Evolutionary conservation across 2,888 invertebrate genomes (phyloP).

Genomic region (Acrobasis repandana): DNA sequence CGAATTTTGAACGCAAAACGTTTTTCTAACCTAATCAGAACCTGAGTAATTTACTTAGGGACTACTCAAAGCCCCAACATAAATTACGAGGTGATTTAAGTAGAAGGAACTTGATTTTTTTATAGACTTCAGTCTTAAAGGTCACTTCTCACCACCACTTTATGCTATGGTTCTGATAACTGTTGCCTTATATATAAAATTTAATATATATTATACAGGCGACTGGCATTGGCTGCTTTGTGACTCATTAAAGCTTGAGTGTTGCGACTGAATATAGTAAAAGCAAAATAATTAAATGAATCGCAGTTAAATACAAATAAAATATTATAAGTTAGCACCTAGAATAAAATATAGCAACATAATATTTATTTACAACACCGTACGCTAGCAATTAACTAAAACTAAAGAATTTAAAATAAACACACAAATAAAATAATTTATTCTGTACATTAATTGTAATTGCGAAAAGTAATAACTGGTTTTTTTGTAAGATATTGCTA

Average conservation of each 20-base stretch:
- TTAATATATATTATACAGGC: slow-evolving; percentile 41
- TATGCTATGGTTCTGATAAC: slow-evolving; percentile 74
- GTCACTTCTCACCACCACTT: slow-evolving; percentile 76
- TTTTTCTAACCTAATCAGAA: slow-evolving; percentile 82
- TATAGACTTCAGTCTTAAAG: slow-evolving; percentile 61
- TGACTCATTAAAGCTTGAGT: slow-evolving; percentile 64
- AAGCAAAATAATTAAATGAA: slow-evolving; percentile 41
- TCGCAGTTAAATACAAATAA: slow-evolving; percentile 41
- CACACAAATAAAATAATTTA: slow-evolving; percentile 75
- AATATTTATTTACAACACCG: slow-evolving; percentile 74
- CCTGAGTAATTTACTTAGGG: slow-evolving; percentile 82
- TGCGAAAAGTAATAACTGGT: slow-evolving; percentile 63
- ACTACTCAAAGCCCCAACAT: slow-evolving; percentile 60
- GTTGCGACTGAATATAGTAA: slow-evolving; percentile 40
- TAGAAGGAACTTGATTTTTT: slow-evolving; percentile 73
- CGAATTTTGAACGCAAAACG: slow-evolving; percentile 58
- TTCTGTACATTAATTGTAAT: slow-evolving; percentile 70
- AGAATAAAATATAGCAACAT: slow-evolving; percentile 73
- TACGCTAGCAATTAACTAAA: slow-evolving; percentile 71
- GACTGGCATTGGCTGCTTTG: slow-evolving; percentile 48
- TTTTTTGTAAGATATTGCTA: slow-evolving; percentile 48
- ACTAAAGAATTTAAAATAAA: slow-evolving; percentile 65
- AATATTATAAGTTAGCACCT: slow-evolving; percentile 71
- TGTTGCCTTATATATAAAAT: slow-evolving; percentile 57
- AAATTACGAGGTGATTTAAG: slow-evolving; percentile 84